Conservation (phyloP, 1,140 invertebrate genomes). For the Andrena cerasifolii region DNA sequence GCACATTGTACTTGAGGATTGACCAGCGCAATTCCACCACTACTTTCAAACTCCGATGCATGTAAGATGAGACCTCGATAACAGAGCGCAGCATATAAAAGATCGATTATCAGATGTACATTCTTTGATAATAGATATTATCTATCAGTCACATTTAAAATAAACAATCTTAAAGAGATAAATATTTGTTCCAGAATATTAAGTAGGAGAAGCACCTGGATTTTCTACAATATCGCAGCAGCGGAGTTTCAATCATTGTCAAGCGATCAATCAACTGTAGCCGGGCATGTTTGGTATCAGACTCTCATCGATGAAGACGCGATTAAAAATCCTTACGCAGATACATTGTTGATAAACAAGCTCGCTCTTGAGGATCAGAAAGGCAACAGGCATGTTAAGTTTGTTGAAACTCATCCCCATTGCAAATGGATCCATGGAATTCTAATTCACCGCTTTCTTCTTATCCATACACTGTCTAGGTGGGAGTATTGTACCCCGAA, state of each 20-base stretch:
- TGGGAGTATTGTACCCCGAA: slow-evolving; percentile 65
- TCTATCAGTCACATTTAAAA: too few species aligned
- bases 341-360: slow-evolving; percentile 65
- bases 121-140: not conserved
- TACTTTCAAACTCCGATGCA: slow-evolving; percentile 76
- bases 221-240: slow-evolving; percentile 74
- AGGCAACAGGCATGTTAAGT: slow-evolving; percentile 70
- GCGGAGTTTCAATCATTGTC: slow-evolving; percentile 65
- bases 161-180: not conserved
- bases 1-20: slow-evolving; percentile 76
- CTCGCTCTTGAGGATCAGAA: slow-evolving; percentile 73
- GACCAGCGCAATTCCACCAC: slow-evolving; percentile 70
- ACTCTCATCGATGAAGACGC: slow-evolving; percentile 50
- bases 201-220: slow-evolving; percentile 56
- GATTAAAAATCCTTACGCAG: slow-evolving; percentile 27
- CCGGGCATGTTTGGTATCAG: slow-evolving; percentile 67
- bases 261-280: slow-evolving; percentile 50
- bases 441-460: slow-evolving; percentile 6
- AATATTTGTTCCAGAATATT: slow-evolving; percentile 68
- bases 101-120: not conserved
- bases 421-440: not conserved
- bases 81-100: not conserved
- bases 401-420: not conserved
- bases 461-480: slow-evolving; percentile 50
- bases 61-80: slow-evolving; percentile 68